phyloP scores from a whole-genome alignment of 2,888 invertebrate genomes.

The Cerceris rybyensis region DNA sequence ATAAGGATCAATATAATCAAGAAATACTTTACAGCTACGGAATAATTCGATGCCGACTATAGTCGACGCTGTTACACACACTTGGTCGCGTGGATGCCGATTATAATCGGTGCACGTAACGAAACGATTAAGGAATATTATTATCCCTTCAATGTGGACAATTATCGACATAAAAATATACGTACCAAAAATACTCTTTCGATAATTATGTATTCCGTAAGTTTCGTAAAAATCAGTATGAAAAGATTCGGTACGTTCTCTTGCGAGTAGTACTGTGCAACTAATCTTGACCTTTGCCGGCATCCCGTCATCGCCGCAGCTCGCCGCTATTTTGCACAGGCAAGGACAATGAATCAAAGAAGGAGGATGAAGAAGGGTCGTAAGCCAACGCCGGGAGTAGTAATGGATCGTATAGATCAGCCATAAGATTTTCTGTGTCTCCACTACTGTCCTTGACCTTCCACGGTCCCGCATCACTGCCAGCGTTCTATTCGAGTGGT shows the following conservation, averaged over 20 bases:
- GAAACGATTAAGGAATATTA: no score
- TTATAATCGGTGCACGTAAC: no score
- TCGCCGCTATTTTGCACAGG: constrained; percentile 36
- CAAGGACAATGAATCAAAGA: constrained; percentile 28
- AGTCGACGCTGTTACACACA: no score
- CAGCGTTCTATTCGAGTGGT: constrained; percentile 37
- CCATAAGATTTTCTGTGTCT: constrained; percentile 57
- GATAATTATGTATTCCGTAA: no score
- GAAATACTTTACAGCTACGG: no score
- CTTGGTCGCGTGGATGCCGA: no score
- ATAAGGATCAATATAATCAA: no score
- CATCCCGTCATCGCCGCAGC: constrained; percentile 41
- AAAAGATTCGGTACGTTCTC: no score
- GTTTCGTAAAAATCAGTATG: not conserved
- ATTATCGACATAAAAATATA: no score
- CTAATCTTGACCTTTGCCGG: constrained; percentile 48
- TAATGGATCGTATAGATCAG: constrained; percentile 49
- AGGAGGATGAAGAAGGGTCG: not conserved
- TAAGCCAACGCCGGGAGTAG: constrained; percentile 21
- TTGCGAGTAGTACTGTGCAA: constrained; percentile 5
- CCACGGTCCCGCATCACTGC: constrained; percentile 39
- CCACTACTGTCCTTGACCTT: constrained; percentile 50
- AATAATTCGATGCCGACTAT: no score
- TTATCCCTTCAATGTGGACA: no score
- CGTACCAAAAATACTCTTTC: no score